A percentile compares a stretch with the other conserved stretches of the same genome.
These are phyloP conservation scores for Lobophora halterata DNA, from an alignment of 2,888 invertebrate genomes.

Conservation along the genomic window DNA sequence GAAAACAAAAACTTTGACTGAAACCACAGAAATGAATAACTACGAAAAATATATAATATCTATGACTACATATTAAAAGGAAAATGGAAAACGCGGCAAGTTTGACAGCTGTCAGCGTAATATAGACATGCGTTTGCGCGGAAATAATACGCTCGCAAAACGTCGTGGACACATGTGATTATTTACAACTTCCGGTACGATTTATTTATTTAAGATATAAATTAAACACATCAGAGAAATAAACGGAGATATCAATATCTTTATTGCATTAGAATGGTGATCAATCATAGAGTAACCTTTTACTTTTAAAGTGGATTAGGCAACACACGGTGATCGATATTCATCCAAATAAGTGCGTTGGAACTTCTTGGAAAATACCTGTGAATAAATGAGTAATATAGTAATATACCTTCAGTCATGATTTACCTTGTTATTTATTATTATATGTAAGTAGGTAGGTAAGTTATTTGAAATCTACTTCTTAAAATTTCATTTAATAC, in stretches of 20 bases:
- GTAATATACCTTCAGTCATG: too few species aligned
- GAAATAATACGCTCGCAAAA: conserved; percentile 21
- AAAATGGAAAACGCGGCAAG: conserved; percentile 22
- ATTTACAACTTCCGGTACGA: conserved; percentile 17
- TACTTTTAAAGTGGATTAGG: conserved; percentile 6
- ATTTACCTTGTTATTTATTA: too few species aligned
- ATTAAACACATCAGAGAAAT: too few species aligned
- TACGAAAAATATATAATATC: too few species aligned
- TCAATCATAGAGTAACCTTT: conserved; percentile 2
- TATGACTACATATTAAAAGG: too few species aligned
- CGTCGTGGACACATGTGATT: conserved; percentile 16
- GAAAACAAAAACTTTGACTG: not conserved
- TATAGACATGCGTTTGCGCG: conserved; percentile 15
- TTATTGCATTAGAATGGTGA: conserved; percentile 10
- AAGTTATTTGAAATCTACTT: too few species aligned
- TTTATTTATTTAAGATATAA: conserved; percentile 13
- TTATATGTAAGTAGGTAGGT: too few species aligned
- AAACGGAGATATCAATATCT: conserved; percentile 4
- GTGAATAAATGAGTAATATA: too few species aligned
- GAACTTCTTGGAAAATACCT: too few species aligned
- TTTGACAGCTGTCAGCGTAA: conserved; percentile 34
- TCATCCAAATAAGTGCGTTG: too few species aligned
- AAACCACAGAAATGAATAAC: conserved; percentile 16
- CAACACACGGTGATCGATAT: conserved; percentile 1
- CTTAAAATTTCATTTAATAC: too few species aligned